Conservation (phyloP, 2,888 invertebrate species). For the Drosophila tripunctata region DNA sequence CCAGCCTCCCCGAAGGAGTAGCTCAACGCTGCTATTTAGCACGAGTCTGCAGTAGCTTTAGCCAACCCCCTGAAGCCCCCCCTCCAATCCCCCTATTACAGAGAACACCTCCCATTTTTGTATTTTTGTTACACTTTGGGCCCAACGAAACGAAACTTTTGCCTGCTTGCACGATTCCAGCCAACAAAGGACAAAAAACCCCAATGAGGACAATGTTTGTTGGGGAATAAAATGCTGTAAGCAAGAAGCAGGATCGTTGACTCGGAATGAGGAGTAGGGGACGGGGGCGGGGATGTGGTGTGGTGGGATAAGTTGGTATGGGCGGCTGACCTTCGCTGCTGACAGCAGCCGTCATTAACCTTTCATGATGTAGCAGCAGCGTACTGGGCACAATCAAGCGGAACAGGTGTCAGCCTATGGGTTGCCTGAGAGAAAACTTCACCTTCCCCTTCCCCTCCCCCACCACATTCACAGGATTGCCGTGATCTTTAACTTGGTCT, state of each 20-base stretch:
- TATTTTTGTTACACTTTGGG: conserved; percentile 61
- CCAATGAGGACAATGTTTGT: conserved; percentile 9
- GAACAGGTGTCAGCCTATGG: conserved; percentile 63
- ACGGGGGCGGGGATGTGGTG: too few relatives aligned
- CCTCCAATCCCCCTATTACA: neutral
- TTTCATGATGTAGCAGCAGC: conserved; percentile 71
- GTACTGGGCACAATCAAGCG: conserved; percentile 70
- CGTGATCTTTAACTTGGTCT: conserved; percentile 56
- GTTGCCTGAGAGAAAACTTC: conserved; percentile 11
- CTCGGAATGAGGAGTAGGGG: conserved; percentile 8
- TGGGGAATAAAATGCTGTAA: conserved; percentile 15
- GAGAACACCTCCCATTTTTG: conserved; percentile 15
- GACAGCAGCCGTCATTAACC: conserved; percentile 80
- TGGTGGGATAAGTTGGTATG: neutral
- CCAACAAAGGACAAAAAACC: conserved; percentile 58
- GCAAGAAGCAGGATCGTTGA: conserved; percentile 8
- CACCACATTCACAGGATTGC: neutral
- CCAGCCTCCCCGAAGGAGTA: conserved; percentile 40
- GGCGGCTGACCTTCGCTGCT: conserved; percentile 73
- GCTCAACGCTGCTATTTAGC: conserved; percentile 67
- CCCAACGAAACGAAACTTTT: conserved; percentile 69
- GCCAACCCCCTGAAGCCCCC: neutral
- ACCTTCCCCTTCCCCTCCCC: neutral
- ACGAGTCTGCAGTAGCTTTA: conserved; percentile 38
- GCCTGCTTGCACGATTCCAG: conserved; percentile 68